These are phyloP conservation scores for Alligator mississippiensis DNA, from an alignment of 2,113 vertebrate species.

Conservation along the genomic window DNA sequence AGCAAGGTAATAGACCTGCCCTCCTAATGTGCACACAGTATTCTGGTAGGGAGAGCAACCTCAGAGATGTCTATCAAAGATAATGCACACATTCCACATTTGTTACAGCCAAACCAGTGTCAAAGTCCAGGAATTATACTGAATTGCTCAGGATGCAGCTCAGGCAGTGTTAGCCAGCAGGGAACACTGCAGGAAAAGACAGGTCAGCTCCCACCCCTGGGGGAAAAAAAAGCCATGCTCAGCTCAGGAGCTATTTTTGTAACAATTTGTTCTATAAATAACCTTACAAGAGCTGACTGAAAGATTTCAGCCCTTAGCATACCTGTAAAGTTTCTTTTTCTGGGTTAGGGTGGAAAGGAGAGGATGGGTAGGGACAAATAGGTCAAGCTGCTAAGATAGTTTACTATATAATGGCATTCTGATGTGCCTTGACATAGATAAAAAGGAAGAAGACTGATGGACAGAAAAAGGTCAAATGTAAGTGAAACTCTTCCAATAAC, in stretches of 20 bases:
- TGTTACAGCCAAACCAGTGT: not conserved
- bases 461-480: conserved; percentile 30
- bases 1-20: not conserved
- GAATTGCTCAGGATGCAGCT: not conserved
- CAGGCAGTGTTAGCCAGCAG: not conserved
- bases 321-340: conserved; percentile 52
- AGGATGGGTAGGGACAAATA: not conserved
- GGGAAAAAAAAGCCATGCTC: conserved; percentile 51
- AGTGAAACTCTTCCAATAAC: not conserved
- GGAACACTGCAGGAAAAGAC: conserved; percentile 1
- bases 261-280: conserved; percentile 70
- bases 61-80: accelerated
- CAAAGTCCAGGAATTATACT: not conserved
- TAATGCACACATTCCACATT: not conserved
- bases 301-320: conserved; percentile 60
- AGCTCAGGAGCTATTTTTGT: conserved; percentile 69
- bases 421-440: not conserved
- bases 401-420: conserved; percentile 16
- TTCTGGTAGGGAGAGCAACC: not conserved
- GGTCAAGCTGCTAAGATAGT: conserved; percentile 44
- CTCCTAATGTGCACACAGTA: not conserved
- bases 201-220: conserved; percentile 48
- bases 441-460: conserved; percentile 26
- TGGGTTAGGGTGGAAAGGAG: not conserved
- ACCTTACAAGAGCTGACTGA: conserved; percentile 59